Evolutionary conservation across 2,888 invertebrate species (phyloP).

Genomic region (Eristalis tenax): DNA sequence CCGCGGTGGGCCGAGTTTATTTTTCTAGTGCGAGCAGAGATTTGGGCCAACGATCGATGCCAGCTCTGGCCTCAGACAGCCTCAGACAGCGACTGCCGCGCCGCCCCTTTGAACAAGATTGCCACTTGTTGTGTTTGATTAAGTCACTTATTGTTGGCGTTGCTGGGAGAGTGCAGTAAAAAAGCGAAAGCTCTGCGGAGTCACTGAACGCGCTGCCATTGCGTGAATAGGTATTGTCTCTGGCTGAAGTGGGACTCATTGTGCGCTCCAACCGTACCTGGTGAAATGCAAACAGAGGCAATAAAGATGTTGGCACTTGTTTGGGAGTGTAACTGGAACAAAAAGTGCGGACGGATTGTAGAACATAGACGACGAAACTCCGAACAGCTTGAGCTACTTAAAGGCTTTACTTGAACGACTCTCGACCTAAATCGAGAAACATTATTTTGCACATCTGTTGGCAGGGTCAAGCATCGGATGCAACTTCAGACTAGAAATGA

Average conservation of each 20-base stretch:
- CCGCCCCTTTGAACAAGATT: background rate
- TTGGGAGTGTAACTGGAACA: background rate
- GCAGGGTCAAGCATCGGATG: no score
- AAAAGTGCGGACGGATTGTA: background rate
- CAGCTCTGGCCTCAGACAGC: background rate
- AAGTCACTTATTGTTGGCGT: background rate
- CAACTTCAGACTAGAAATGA: background rate
- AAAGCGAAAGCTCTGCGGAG: background rate
- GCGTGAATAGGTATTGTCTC: background rate
- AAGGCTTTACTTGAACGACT: no score
- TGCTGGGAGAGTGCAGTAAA: background rate
- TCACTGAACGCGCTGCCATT: background rate
- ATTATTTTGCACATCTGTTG: no score
- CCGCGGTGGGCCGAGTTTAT: constrained; percentile 11
- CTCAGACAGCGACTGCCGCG: background rate
- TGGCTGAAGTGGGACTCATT: background rate
- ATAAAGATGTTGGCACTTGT: background rate
- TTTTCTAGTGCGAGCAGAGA: constrained; percentile 7
- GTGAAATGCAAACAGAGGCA: background rate
- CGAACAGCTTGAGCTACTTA: background rate
- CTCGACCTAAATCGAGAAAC: no score
- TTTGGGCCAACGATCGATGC: constrained; percentile 25
- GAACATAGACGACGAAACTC: background rate
- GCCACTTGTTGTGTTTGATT: background rate
- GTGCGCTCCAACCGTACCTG: background rate